Conservation (phyloP, 2,113 vertebrate genomes). For the Atlantisia rogersi region DNA sequence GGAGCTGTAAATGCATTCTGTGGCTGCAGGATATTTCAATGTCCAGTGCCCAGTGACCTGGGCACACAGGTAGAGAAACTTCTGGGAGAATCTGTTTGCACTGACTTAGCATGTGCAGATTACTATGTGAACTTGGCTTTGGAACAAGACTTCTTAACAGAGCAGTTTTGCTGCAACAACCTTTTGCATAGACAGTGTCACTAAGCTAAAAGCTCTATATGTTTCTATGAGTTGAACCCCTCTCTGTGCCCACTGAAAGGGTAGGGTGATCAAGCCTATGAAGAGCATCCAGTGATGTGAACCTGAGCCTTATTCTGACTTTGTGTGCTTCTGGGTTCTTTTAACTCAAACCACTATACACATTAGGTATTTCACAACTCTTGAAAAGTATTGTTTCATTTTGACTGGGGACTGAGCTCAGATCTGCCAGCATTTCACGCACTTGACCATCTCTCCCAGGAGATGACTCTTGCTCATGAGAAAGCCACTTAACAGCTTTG, state of each 20-base stretch:
- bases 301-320: neutral
- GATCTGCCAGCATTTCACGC: neutral
- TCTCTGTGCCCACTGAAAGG: neutral
- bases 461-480: neutral
- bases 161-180: neutral
- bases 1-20: neutral
- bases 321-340: neutral
- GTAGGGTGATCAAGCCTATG: neutral
- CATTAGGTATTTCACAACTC: neutral
- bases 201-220: neutral
- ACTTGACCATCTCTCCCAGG: neutral
- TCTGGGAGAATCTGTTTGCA: neutral
- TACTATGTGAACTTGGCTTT: neutral
- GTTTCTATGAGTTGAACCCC: fast-evolving
- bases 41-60: neutral
- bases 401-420: neutral
- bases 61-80: neutral
- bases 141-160: neutral
- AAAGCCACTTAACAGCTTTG: neutral
- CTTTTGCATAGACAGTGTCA: neutral
- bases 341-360: neutral
- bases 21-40: neutral
- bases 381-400: neutral
- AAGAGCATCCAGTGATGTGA: neutral
- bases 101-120: neutral